Percentiles rank a stretch among this genome's conserved stretches.
Evolutionary conservation across 2,888 invertebrate genomes (phyloP).

Genomic region (Mystacides longicornis): DNA sequence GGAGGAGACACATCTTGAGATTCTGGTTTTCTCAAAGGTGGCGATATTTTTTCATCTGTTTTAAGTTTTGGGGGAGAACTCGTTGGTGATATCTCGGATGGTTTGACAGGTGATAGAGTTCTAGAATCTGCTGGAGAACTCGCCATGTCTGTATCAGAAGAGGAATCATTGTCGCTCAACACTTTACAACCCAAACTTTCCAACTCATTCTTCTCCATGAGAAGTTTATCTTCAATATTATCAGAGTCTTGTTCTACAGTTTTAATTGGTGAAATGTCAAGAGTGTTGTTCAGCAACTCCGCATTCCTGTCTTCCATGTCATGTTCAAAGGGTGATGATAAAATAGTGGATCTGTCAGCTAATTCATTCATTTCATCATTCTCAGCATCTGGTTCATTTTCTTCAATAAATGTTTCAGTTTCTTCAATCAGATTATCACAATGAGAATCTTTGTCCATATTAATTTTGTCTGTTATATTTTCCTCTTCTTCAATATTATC

Average conservation of each 20-base stretch:
- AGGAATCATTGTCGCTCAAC: not conserved
- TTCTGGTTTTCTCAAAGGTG: not conserved
- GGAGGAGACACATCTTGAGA: constrained; percentile 37
- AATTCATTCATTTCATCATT: not conserved
- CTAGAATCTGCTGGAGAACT: not conserved
- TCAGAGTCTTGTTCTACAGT: constrained; percentile 31
- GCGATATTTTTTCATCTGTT: constrained; percentile 8
- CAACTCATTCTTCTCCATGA: not conserved
- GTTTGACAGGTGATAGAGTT: not conserved
- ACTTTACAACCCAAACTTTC: not conserved
- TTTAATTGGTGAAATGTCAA: constrained; percentile 56
- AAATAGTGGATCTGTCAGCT: constrained; percentile 8
- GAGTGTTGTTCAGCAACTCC: constrained; percentile 51
- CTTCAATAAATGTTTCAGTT: not conserved
- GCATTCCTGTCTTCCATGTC: constrained; percentile 37
- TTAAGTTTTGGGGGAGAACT: not conserved
- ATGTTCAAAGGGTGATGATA: constrained; percentile 40
- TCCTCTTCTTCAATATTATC: not conserved
- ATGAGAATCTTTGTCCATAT: not conserved
- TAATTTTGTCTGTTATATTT: not conserved
- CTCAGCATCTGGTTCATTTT: constrained; percentile 2
- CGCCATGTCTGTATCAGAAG: not conserved
- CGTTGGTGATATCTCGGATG: not conserved
- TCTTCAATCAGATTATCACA: not conserved
- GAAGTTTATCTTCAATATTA: constrained; percentile 1